Conservation (phyloP, 2,888 invertebrate genomes). For the Steinernema hermaphroditum region DNA sequence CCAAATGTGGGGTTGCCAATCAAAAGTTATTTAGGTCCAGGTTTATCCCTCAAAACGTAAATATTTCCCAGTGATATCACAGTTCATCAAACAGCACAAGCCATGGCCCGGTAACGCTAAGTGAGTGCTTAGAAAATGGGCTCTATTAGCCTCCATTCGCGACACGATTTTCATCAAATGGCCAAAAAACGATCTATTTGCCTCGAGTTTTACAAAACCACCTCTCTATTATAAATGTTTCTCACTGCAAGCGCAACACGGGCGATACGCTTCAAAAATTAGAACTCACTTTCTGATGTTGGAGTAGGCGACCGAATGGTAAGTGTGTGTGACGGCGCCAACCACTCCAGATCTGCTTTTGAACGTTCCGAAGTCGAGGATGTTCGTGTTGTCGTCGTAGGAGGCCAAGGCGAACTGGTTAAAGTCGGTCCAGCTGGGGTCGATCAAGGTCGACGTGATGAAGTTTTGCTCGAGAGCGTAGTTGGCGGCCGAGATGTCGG, state of each 20-base stretch:
- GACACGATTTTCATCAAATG: background rate
- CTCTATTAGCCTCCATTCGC: too few relatives aligned
- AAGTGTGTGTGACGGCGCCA: background rate
- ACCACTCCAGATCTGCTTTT: background rate
- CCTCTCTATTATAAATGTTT: too few relatives aligned
- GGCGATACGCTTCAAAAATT: too few relatives aligned
- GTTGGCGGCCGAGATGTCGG: background rate
- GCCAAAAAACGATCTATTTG: background rate
- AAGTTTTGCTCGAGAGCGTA: slow-evolving; percentile 5
- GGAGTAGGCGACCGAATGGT: background rate
- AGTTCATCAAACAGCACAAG: too few relatives aligned
- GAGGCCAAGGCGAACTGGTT: background rate
- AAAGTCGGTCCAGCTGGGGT: background rate
- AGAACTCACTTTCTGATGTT: background rate
- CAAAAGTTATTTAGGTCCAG: too few relatives aligned
- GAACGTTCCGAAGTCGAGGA: background rate
- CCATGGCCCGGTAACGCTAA: too few relatives aligned
- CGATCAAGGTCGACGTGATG: background rate
- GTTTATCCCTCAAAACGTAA: too few relatives aligned
- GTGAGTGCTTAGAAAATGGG: too few relatives aligned
- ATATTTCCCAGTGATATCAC: too few relatives aligned
- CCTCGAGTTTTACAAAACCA: too few relatives aligned
- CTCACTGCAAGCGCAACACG: too few relatives aligned
- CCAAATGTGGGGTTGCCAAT: too few relatives aligned
- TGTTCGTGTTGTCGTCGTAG: background rate